Conservation (phyloP, 1,140 invertebrate species). For the Gryllus bimaculatus region DNA sequence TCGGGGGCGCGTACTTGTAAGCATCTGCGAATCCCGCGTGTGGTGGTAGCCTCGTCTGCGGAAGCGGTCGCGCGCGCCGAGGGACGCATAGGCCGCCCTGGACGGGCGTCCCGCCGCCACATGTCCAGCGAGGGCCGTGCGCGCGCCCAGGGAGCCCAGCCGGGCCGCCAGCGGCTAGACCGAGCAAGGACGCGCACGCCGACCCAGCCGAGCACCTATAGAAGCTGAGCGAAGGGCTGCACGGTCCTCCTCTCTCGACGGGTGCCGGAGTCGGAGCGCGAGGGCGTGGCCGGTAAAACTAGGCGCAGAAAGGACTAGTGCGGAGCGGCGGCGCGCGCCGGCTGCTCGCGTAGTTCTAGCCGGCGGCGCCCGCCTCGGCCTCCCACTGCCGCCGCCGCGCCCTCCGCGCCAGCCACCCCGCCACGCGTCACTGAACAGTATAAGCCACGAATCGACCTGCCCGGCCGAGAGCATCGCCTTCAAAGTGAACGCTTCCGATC, state of each 20-base stretch:
- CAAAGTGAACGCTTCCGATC: background rate
- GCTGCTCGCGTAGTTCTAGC: background rate
- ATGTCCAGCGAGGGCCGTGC: background rate
- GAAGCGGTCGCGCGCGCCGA: background rate
- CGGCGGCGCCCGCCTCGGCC: too few relatives aligned
- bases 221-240: too few relatives aligned
- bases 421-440: too few relatives aligned
- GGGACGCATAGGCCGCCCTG: background rate
- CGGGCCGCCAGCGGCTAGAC: background rate
- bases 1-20: background rate
- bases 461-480: background rate
- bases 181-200: too few relatives aligned
- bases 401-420: too few relatives aligned
- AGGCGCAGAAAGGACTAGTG: conserved; percentile 3
- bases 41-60: background rate
- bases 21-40: background rate
- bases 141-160: background rate
- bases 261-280: too few relatives aligned
- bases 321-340: too few relatives aligned
- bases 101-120: background rate
- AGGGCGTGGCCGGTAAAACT: background rate
- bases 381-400: too few relatives aligned
- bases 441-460: too few relatives aligned
- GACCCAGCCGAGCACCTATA: too few relatives aligned
- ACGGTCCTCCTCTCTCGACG: background rate